Base-by-base conservation (phyloP, 2,113 vertebrate species). In the Brachypodius melanocephalos region DNA sequence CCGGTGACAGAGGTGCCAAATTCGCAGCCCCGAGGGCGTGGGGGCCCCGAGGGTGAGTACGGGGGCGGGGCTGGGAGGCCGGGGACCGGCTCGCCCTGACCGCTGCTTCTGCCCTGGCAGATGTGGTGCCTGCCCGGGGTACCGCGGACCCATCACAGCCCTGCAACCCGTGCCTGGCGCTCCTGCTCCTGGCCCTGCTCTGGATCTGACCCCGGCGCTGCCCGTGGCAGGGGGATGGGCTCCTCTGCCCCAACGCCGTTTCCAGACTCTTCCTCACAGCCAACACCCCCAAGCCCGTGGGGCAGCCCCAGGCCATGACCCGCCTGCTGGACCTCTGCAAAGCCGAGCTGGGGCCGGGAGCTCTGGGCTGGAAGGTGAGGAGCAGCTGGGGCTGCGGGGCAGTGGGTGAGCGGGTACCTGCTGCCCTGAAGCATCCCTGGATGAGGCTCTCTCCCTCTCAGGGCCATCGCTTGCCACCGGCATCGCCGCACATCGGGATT, bases 21-120 rank as follows among this genome's bases (percentile, higher is more conserved):
- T 22, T 96, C 95, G 1, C 96, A 96, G 74, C 95, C 96, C 5
- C 95, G n/a, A 0, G 95, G 93, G 55, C 90, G 75, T 5, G 95
- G 92, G 12, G 43, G 61, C 3, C 61, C 88, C 0, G 93, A 87
- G 40, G 90, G 95, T 94, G 61, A 88, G 95, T 89, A 17, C 1
- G 2, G 16, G 22, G 34, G 4, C 3, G 14, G 19, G 4, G 29
- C 8, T 5, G 20, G 14, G 38, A 32, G 14, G 8, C 5, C 2
- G 5, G 4, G 8, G 18, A 12, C 3, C 1, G 7, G 31, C 59
- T 85, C 8, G 0, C 12, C 8, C 36, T 91, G 63, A 89, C 32
- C 46, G 2, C 43, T 59, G 29, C 43, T 73, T 57, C 15, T 63
- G 8, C 19, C 18, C 26, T 10, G 49, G 29, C 77, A 97, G 97